Percentiles rank a stretch among this genome's conserved stretches.
Evolutionary conservation across 2,797 vertebrate species (phyloP).

Genomic region (Hipposideros larvatus): DNA sequence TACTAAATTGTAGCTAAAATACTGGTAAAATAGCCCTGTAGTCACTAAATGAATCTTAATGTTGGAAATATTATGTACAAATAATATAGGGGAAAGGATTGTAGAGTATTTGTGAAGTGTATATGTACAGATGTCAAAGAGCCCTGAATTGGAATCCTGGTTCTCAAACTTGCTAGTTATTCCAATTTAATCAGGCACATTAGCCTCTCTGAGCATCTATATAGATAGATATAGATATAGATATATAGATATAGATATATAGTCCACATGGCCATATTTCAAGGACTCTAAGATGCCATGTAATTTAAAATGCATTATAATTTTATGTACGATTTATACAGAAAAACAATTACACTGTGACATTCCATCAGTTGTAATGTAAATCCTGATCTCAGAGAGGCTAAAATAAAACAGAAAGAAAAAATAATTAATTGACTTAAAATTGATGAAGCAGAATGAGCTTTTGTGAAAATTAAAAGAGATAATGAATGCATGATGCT

Average conservation of each 20-base stretch:
- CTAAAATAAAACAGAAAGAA: neutral
- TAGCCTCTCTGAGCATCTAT: neutral
- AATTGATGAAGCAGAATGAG: neutral
- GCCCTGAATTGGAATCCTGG: neutral
- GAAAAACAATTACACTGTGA: neutral
- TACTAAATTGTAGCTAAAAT: neutral
- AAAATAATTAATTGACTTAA: neutral
- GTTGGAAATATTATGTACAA: neutral
- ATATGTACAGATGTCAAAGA: neutral
- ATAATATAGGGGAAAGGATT: neutral
- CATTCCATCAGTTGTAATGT: neutral
- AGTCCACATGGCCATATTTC: neutral
- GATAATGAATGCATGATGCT: neutral
- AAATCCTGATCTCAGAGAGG: neutral
- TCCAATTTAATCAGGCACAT: constrained; percentile 1
- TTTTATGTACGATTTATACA: neutral
- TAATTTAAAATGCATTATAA: neutral
- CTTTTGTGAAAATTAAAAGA: constrained; percentile 10
- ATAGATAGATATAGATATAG: too few species aligned
- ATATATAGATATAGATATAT: too few species aligned
- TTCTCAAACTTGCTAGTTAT: neutral
- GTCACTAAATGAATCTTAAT: neutral
- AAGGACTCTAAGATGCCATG: neutral
- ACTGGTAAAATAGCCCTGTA: neutral
- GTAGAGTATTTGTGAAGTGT: neutral